Conservation (phyloP, 2,113 vertebrate genomes). For the Tachysurus fulvidraco region DNA sequence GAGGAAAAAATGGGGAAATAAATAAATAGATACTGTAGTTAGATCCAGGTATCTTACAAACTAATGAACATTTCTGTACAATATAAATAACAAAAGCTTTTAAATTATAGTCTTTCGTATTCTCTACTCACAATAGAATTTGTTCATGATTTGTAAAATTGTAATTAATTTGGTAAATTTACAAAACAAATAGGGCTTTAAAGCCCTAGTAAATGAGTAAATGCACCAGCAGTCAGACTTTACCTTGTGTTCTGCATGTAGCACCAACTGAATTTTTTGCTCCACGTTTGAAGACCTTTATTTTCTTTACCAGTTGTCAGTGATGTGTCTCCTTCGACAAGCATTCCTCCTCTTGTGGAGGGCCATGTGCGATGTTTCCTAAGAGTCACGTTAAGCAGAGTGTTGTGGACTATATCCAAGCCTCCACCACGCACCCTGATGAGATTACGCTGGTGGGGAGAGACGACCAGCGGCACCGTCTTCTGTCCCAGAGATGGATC, state of each 20-base stretch:
- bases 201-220: not conserved
- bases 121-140: too few relatives aligned
- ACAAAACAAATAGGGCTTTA: not conserved
- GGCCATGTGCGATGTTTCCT: slow-evolving; percentile 88
- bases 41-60: not conserved
- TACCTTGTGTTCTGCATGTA: not conserved
- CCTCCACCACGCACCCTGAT: slow-evolving; percentile 71
- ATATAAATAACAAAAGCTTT: not conserved
- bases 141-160: too few relatives aligned
- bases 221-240: not conserved
- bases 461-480: slow-evolving; percentile 82
- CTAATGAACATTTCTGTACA: not conserved
- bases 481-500: slow-evolving; percentile 78
- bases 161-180: too few relatives aligned
- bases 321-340: slow-evolving; percentile 79
- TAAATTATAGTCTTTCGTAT: not conserved
- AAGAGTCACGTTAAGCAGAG: slow-evolving; percentile 76
- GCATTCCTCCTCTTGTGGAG: slow-evolving; percentile 89
- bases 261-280: not conserved
- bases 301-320: slow-evolving; percentile 68
- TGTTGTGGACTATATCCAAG: slow-evolving; percentile 80
- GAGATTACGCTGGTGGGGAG: slow-evolving; percentile 93
- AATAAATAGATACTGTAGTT: not conserved
- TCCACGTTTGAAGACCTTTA: not conserved
- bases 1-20: not conserved